phyloP scores from a whole-genome alignment of 1,140 invertebrate genomes.

The Zaprionus davidi region DNA sequence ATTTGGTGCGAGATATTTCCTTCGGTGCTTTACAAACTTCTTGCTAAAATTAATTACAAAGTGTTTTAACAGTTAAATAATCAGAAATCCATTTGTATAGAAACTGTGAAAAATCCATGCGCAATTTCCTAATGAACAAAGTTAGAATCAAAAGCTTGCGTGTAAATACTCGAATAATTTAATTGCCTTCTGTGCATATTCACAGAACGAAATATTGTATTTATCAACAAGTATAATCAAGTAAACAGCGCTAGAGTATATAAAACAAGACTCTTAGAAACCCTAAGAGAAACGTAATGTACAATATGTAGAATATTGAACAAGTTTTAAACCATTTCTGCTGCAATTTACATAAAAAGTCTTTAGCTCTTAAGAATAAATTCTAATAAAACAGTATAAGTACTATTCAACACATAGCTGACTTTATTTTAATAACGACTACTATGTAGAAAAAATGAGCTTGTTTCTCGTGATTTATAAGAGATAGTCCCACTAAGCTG shows the following conservation, averaged over 20 bases:
- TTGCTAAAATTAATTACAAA: no score
- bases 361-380: no score
- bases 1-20: no score
- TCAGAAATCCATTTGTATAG: not conserved
- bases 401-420: no score
- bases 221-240: not conserved
- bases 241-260: not conserved
- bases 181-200: not conserved
- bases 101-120: not conserved
- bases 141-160: not conserved
- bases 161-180: not conserved
- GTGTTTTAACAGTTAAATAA: not conserved
- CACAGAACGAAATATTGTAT: not conserved
- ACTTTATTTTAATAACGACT: no score
- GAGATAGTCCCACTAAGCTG: not conserved
- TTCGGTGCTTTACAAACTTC: no score
- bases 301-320: not conserved
- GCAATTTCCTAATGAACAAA: not conserved
- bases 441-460: not conserved
- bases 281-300: not conserved
- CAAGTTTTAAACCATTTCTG: not conserved
- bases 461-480: slow-evolving; percentile 7
- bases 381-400: no score
- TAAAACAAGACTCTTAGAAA: not conserved
- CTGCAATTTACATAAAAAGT: no score